Conservation (phyloP, 2,888 invertebrate genomes). For the Tuberolachnus salignus region DNA sequence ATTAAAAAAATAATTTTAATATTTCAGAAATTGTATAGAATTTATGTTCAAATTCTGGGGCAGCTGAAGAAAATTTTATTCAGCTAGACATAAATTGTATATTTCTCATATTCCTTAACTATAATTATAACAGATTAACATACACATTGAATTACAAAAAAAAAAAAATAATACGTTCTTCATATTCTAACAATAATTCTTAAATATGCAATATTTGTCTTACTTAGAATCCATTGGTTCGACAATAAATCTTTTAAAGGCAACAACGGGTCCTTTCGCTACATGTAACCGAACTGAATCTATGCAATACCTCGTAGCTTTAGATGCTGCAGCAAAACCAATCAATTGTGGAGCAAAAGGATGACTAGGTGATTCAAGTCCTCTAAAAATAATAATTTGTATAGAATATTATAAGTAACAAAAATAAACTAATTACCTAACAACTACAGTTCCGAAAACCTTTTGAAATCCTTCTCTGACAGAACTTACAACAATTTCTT, state of each 20-base stretch:
- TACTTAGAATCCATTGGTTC: constrained; percentile 72
- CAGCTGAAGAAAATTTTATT: too few species aligned
- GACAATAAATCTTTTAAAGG: constrained; percentile 77
- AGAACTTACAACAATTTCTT: constrained; percentile 77
- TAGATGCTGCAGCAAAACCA: constrained; percentile 77
- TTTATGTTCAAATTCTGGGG: too few species aligned
- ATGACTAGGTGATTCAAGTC: constrained; percentile 68
- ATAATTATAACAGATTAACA: too few species aligned
- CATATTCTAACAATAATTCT: neutral
- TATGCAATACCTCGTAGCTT: constrained; percentile 76
- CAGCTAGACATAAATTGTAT: too few species aligned
- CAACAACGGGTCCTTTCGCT: constrained; percentile 73
- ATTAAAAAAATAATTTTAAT: neutral
- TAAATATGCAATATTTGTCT: constrained; percentile 35
- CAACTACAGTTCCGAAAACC: constrained; percentile 80
- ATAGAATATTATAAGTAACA: neutral
- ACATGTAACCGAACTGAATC: constrained; percentile 68
- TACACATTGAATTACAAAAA: too few species aligned
- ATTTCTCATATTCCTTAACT: too few species aligned
- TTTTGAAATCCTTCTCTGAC: constrained; percentile 80
- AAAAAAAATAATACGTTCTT: too few species aligned
- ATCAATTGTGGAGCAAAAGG: constrained; percentile 77
- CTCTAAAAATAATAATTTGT: constrained; percentile 64
- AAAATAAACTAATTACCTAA: constrained; percentile 66
- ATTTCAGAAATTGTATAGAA: neutral